Evolutionary conservation across 23 tunicate genomes (phyloP).

Genomic region (Botrylloides violaceus): DNA sequence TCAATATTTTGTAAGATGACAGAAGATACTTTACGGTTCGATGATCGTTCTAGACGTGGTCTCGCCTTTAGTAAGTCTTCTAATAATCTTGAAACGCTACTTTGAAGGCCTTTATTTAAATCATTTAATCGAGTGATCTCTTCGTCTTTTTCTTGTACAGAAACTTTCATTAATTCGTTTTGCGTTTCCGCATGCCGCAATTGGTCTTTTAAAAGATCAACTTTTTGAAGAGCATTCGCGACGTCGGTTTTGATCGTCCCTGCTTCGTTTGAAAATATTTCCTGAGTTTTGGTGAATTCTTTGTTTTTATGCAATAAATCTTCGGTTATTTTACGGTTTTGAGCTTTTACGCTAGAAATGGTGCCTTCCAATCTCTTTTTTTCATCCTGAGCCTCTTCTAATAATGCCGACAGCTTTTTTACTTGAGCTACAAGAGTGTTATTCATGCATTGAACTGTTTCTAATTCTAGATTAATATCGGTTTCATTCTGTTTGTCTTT

Average conservation of each 20-base stretch:
- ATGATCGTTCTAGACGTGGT: background rate
- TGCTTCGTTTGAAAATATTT: slow-evolving; percentile 53
- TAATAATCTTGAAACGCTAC: slow-evolving; percentile 57
- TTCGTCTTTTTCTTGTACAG: slow-evolving; percentile 38
- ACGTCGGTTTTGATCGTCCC: slow-evolving; percentile 40
- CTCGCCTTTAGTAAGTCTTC: slow-evolving; percentile 38
- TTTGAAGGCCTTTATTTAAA: slow-evolving; percentile 74
- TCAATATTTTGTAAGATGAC: background rate
- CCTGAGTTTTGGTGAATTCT: slow-evolving; percentile 50
- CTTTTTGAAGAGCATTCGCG: slow-evolving; percentile 47
- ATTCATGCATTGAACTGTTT: slow-evolving; percentile 65
- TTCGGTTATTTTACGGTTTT: background rate
- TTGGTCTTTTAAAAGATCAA: slow-evolving; percentile 32
- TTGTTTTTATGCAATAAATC: slow-evolving; percentile 34
- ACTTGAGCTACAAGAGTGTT: slow-evolving; percentile 40
- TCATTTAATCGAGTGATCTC: slow-evolving; percentile 58
- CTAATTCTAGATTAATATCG: slow-evolving; percentile 4
- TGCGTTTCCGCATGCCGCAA: slow-evolving; percentile 29
- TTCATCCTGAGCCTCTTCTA: slow-evolving; percentile 34
- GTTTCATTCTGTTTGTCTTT: slow-evolving; percentile 5
- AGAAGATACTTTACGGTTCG: slow-evolving; percentile 5
- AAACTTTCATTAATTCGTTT: slow-evolving; percentile 21
- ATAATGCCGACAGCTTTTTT: slow-evolving; percentile 25
- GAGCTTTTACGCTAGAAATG: background rate
- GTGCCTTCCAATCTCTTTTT: slow-evolving; percentile 24